These are phyloP conservation scores for Rosalia funebris DNA, from an alignment of 2,888 invertebrate species.

Conservation along the genomic window DNA sequence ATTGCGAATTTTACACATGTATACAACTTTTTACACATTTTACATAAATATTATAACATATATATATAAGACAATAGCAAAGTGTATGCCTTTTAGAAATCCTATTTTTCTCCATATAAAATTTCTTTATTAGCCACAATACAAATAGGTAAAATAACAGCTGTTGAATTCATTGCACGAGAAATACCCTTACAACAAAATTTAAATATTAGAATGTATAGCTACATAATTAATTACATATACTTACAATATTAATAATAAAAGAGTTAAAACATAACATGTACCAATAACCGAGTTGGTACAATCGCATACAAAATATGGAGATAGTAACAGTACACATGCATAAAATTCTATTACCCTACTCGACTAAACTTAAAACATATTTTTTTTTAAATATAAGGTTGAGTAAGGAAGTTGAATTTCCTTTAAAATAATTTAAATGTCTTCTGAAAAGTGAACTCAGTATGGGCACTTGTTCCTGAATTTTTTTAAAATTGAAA, in stretches of 20 bases:
- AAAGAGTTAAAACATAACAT: conserved; percentile 22
- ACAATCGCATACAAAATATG: conserved; percentile 17
- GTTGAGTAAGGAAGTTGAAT: conserved; percentile 20
- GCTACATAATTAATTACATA: conserved; percentile 2
- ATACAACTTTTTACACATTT: conserved; percentile 38
- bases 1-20: conserved; percentile 55
- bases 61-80: conserved; percentile 7
- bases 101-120: conserved; percentile 12
- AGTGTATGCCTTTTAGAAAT: conserved; percentile 20
- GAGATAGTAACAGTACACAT: conserved; percentile 38
- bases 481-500: conserved; percentile 76
- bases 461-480: conserved; percentile 38
- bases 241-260: conserved; percentile 4
- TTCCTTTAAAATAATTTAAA: conserved; percentile 35
- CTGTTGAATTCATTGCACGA: conserved; percentile 10
- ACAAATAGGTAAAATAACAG: conserved; percentile 5
- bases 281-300: not conserved
- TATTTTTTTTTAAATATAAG: conserved; percentile 26
- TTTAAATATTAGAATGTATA: conserved; percentile 14
- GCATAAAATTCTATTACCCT: conserved; percentile 44
- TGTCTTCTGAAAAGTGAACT: conserved; percentile 19
- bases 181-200: conserved; percentile 20
- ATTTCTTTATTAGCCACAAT: conserved; percentile 9
- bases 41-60: conserved; percentile 4
- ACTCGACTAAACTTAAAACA: conserved; percentile 29